Evolutionary conservation across 2,888 invertebrate species (phyloP).

Genomic region (Drosophila neutralis): DNA sequence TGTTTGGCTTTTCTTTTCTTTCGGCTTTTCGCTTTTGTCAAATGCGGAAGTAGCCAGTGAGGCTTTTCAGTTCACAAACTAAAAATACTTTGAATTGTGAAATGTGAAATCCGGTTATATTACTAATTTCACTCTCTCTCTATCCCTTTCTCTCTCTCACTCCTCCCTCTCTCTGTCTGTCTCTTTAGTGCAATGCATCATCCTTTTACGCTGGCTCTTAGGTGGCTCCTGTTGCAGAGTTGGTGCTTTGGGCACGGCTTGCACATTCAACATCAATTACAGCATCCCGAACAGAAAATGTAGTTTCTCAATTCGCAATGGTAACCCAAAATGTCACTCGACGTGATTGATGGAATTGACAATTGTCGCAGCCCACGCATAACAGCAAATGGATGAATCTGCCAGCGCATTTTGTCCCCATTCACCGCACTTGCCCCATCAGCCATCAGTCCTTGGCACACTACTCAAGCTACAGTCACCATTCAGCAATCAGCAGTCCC

Average conservation of each 20-base stretch:
- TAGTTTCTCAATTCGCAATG: constrained; percentile 56
- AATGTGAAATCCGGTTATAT: constrained; percentile 71
- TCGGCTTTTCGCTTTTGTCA: constrained; percentile 65
- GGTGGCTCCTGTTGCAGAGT: constrained; percentile 13
- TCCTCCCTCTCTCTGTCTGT: constrained; percentile 2
- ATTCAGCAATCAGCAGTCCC: constrained; percentile 10
- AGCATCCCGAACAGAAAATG: constrained; percentile 39
- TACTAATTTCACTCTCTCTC: constrained; percentile 57
- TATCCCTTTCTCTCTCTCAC: constrained; percentile 1
- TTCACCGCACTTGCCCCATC: neutral
- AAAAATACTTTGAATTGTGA: constrained; percentile 73
- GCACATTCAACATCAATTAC: constrained; percentile 66
- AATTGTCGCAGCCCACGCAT: constrained; percentile 60
- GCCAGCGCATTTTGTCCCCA: neutral
- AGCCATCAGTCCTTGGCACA: neutral
- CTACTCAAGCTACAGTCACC: constrained; percentile 20
- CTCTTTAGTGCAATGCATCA: constrained; percentile 1
- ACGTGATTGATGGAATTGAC: constrained; percentile 75
- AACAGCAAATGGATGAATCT: constrained; percentile 30
- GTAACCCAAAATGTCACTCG: constrained; percentile 68
- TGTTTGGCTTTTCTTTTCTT: constrained; percentile 50
- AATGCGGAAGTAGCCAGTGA: constrained; percentile 59
- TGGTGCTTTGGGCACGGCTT: constrained; percentile 5
- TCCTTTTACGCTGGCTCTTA: constrained; percentile 9
- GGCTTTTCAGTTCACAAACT: constrained; percentile 23